These are phyloP conservation scores for Plodia interpunctella DNA, from an alignment of 1,140 invertebrate species.

Conservation along the genomic window DNA sequence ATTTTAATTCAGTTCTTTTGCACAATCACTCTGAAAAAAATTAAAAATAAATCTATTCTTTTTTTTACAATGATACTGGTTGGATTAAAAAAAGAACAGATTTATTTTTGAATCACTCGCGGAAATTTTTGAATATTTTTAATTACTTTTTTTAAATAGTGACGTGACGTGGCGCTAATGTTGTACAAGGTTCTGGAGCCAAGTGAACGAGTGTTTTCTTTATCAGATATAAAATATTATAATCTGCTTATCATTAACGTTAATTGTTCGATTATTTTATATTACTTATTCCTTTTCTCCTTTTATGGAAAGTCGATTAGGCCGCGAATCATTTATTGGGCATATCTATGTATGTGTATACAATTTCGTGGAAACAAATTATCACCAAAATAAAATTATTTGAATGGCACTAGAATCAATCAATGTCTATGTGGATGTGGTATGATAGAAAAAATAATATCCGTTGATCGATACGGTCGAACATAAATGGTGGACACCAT, in stretches of 20 bases:
- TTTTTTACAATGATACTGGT: neutral
- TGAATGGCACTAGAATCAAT: too few relatives aligned
- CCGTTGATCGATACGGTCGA: too few relatives aligned
- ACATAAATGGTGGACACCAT: too few relatives aligned
- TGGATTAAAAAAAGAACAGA: slow-evolving; percentile 1
- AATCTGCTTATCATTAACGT: slow-evolving; percentile 54
- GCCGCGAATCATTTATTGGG: neutral
- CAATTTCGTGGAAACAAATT: too few relatives aligned
- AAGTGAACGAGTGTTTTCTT: slow-evolving; percentile 36
- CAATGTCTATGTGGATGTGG: too few relatives aligned
- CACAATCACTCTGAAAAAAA: slow-evolving; percentile 15
- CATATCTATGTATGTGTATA: too few relatives aligned
- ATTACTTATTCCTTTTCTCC: slow-evolving; percentile 18
- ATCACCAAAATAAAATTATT: too few relatives aligned
- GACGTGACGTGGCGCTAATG: slow-evolving; percentile 23
- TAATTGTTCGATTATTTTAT: slow-evolving; percentile 46
- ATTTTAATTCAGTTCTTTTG: slow-evolving; percentile 26
- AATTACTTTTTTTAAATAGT: slow-evolving; percentile 9
- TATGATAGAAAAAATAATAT: too few relatives aligned
- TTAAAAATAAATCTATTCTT: slow-evolving; percentile 21
- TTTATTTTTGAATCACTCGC: neutral
- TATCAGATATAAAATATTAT: slow-evolving; percentile 44
- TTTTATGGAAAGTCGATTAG: slow-evolving; percentile 10
- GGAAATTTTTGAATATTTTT: slow-evolving; percentile 10
- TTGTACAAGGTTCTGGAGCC: slow-evolving; percentile 37